Percentiles rank a stretch among this genome's conserved stretches.
Conservation (phyloP, 2,113 vertebrate genomes). For the Hypanus sabinus region DNA sequence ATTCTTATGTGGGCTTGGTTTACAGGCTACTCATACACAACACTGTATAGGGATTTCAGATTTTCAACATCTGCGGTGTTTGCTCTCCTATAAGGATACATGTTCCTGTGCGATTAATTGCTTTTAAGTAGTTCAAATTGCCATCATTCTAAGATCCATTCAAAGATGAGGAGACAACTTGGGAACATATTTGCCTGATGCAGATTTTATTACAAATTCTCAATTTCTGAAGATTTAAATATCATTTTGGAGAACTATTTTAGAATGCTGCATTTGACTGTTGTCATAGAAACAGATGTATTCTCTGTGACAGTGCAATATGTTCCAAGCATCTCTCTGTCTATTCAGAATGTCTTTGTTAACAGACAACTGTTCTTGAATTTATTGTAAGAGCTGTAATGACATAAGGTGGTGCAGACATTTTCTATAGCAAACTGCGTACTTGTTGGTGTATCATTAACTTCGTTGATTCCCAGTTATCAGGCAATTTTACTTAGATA, state of each 20-base stretch:
- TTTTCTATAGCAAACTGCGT: background rate
- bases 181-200: background rate
- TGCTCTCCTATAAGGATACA: background rate
- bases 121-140: background rate
- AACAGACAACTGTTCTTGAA: background rate
- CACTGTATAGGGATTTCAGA: background rate
- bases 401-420: background rate
- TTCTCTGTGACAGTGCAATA: background rate
- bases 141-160: background rate
- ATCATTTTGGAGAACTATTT: conserved; percentile 11
- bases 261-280: conserved; percentile 14
- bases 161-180: background rate
- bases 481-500: background rate
- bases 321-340: conserved; percentile 11
- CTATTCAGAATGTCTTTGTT: background rate
- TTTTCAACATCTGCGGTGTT: no score
- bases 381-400: background rate
- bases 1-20: background rate
- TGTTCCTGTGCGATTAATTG: background rate
- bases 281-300: conserved; percentile 27
- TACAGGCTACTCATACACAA: background rate
- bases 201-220: background rate
- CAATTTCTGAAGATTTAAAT: background rate
- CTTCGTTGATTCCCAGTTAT: background rate
- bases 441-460: background rate